Percentiles rank a stretch among this genome's conserved stretches.
phyloP scores from a whole-genome alignment of 2,888 invertebrate genomes.

The Muschampia staudingeri region DNA sequence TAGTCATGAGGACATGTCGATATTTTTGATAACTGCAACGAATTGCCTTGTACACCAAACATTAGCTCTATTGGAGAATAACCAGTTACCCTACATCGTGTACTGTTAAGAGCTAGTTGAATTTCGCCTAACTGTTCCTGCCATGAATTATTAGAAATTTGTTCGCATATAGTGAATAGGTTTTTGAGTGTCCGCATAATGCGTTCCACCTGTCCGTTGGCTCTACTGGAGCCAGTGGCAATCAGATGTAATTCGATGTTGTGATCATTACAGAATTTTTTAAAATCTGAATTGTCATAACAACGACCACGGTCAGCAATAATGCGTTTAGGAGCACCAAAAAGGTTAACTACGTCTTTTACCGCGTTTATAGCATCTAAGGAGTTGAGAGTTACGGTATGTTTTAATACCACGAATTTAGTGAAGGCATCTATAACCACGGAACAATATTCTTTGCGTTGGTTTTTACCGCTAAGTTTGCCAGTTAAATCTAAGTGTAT shows the following conservation, averaged over 20 bases:
- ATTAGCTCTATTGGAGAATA: conserved; percentile 49
- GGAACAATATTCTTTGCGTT: conserved; percentile 69
- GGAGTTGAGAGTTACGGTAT: background rate
- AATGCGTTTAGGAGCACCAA: conserved; percentile 13
- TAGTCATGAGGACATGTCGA: background rate
- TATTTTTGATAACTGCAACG: conserved; percentile 57
- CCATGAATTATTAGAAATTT: conserved; percentile 43
- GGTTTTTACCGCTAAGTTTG: conserved; percentile 68
- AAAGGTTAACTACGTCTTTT: background rate
- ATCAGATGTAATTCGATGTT: conserved; percentile 3
- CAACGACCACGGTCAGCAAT: conserved; percentile 14
- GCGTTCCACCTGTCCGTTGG: conserved; percentile 64
- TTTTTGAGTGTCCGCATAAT: conserved; percentile 58
- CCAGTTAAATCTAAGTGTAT: conserved; percentile 70
- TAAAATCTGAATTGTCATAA: background rate
- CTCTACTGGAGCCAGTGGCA: conserved; percentile 31
- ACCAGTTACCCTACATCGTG: conserved; percentile 53
- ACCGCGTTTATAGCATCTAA: background rate
- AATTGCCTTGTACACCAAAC: conserved; percentile 59
- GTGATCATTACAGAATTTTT: conserved; percentile 13
- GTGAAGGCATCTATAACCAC: conserved; percentile 71
- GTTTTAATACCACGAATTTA: conserved; percentile 57
- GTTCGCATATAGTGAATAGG: conserved; percentile 52
- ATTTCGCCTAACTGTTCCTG: conserved; percentile 56
- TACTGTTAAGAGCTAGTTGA: conserved; percentile 64